Base-by-base conservation (phyloP, 2,888 invertebrate species). In the Protonemura montana region DNA sequence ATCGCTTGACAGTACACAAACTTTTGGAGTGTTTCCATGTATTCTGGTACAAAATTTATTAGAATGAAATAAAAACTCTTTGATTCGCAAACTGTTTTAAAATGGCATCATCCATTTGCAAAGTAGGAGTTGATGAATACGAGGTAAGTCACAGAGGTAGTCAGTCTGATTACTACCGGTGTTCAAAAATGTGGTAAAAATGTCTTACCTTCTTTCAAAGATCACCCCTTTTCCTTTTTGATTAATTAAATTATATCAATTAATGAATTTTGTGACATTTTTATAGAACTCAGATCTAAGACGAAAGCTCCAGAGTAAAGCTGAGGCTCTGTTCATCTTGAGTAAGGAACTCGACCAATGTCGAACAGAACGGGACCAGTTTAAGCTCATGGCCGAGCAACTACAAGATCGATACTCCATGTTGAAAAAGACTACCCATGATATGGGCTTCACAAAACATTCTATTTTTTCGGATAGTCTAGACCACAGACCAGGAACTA, bases 351-450 rank as follows among this genome's bases (percentile, higher is more conserved):
- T 97, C 87, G 96, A 96, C 89, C 94, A 95, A 91, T 96, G 95
- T 90, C 94, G 95, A 87, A 94, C 94, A 89, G 96, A 97, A 90
- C 92, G 96, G 41, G 97, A 97, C 90, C 95, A 95, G 90, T 97
- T 95, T 89, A 96, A 96, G 90, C 91, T 95, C 10, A 94, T 97
- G 93, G 96, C 96, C 0, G 97, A 97, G 89, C 96, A 97, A 89
- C 91, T 96, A 26, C 94, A 95, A 89, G 91, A 93, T 86, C 91
- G 92, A 6, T 93, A 92, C 89, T 90, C 92, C 16, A 91, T 92
- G 21, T 90, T 93, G 83, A 92, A 93, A 86, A 92, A 92, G 80
- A 91, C 91, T 85, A 87, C 89, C 21, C 88, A 88, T 21, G 88
- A 88, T 59, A 83, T 87, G 87, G 88, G 87, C 42, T 87, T 87